Evolutionary conservation across 2,797 vertebrate genomes (phyloP).

Genomic region (Falco berigora): DNA sequence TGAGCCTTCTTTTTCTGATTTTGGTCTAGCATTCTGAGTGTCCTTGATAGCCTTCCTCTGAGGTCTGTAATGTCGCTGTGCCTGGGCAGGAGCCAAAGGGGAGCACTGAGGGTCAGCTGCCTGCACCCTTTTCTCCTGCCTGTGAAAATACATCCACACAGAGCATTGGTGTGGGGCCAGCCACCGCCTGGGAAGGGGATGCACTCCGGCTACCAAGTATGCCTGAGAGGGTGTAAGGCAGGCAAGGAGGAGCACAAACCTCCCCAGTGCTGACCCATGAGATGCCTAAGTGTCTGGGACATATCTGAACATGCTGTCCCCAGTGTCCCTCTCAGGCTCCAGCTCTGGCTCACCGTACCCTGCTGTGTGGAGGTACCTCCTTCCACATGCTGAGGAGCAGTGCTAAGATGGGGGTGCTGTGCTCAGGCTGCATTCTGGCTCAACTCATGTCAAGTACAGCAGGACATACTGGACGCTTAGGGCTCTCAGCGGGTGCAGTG

Average conservation of each 20-base stretch:
- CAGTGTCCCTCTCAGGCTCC: background rate
- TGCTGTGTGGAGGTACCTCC: background rate
- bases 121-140: background rate
- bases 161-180: accelerated
- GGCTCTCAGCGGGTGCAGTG: background rate
- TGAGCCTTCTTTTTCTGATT: background rate
- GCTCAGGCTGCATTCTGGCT: background rate
- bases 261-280: background rate
- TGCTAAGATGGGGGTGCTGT: background rate
- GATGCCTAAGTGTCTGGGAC: background rate
- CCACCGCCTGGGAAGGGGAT: background rate
- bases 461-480: background rate
- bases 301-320: background rate
- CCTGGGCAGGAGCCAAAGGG: background rate
- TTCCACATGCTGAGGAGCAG: background rate
- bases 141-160: background rate
- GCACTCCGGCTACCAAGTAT: background rate
- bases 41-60: background rate
- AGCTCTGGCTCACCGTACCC: background rate
- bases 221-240: background rate
- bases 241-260: background rate
- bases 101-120: background rate
- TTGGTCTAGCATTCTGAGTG: background rate
- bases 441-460: background rate
- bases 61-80: background rate